Evolutionary conservation across 1,140 invertebrate species (phyloP).

Genomic region (Zaprionus gabonicus): DNA sequence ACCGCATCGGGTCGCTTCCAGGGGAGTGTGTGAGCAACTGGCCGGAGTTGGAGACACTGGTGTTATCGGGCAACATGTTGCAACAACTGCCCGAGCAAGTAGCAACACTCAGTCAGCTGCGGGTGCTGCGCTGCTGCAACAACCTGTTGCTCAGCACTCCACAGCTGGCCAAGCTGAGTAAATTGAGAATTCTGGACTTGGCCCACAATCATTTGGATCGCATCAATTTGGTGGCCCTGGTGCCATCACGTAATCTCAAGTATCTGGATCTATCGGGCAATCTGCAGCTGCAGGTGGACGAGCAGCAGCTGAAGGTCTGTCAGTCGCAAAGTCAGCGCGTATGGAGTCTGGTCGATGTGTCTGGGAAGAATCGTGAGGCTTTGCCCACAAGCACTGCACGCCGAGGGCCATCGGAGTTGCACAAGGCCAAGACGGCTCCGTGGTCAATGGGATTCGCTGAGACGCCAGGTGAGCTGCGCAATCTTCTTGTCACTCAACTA

Average conservation of each 20-base stretch:
- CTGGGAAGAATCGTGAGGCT: constrained; percentile 89
- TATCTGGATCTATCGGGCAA: constrained; percentile 94
- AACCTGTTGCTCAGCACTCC: constrained; percentile 91
- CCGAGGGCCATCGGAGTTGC: constrained; percentile 31
- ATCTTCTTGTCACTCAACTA: constrained; percentile 90
- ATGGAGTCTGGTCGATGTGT: constrained; percentile 92
- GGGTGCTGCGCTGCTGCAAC: constrained; percentile 92
- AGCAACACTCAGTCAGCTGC: constrained; percentile 89
- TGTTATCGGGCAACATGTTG: constrained; percentile 92
- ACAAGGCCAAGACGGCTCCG: constrained; percentile 86
- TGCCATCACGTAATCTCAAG: constrained; percentile 90
- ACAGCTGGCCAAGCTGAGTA: constrained; percentile 89
- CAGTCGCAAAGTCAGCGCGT: constrained; percentile 88
- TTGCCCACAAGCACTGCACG: constrained; percentile 87
- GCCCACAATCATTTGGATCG: constrained; percentile 93
- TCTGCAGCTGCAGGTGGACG: constrained; percentile 91
- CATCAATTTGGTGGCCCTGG: constrained; percentile 90
- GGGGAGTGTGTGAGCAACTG: constrained; percentile 91
- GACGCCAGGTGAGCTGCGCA: constrained; percentile 90
- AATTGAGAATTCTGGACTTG: constrained; percentile 92
- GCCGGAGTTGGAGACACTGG: constrained; percentile 91
- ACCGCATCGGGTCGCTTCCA: constrained; percentile 89
- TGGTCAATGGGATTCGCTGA: constrained; percentile 94
- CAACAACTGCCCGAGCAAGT: constrained; percentile 91
- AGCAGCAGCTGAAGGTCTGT: constrained; percentile 91